Evolutionary conservation across 2,888 invertebrate genomes (phyloP).

Genomic region (Chromoteleia sp.): DNA sequence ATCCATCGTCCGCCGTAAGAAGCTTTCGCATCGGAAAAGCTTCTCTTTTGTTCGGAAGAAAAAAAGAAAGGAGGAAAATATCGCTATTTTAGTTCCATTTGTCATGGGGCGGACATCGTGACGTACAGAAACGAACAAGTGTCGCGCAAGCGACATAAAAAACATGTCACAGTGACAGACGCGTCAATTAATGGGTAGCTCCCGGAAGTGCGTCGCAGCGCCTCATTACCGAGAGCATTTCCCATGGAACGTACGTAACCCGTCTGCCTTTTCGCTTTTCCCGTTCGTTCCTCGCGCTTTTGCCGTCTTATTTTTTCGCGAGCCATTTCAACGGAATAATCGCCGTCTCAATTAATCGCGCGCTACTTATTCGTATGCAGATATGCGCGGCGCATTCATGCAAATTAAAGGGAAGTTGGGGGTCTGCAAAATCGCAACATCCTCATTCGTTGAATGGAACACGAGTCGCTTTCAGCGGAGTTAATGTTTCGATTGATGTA

Average conservation of each 20-base stretch:
- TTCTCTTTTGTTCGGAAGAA: background rate
- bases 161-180: constrained; percentile 34
- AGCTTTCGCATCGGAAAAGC: constrained; percentile 29
- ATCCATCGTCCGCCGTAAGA: constrained; percentile 20
- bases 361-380: constrained; percentile 18
- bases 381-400: constrained; percentile 36
- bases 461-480: constrained; percentile 38
- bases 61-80: background rate
- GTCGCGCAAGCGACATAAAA: constrained; percentile 20
- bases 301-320: constrained; percentile 9
- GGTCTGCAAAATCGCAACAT: constrained; percentile 50
- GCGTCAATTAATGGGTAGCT: constrained; percentile 22
- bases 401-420: constrained; percentile 52
- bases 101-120: constrained; percentile 4
- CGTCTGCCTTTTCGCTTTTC: constrained; percentile 1
- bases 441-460: constrained; percentile 50
- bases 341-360: constrained; percentile 23
- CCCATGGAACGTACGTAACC: constrained; percentile 3
- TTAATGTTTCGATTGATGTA: constrained; percentile 46
- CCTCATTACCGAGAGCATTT: constrained; percentile 32
- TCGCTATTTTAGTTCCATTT: constrained; percentile 24
- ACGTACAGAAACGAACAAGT: constrained; percentile 14
- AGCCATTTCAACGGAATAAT: constrained; percentile 24
- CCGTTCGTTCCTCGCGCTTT: background rate
- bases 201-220: constrained; percentile 32